Conservation (phyloP, 2,113 vertebrate species). For the Anarhynchus alexandrinus region DNA sequence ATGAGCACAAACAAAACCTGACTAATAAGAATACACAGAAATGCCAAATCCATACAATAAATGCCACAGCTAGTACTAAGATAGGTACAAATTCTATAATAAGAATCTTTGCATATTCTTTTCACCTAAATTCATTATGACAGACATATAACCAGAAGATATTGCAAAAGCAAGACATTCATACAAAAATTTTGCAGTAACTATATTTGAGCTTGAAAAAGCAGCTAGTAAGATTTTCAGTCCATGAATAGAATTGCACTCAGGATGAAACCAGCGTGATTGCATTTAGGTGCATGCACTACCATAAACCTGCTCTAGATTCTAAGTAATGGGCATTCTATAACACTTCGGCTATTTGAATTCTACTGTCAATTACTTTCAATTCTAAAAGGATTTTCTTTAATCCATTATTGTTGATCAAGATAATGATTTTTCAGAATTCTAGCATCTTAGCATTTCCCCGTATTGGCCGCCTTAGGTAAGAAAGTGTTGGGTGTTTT, state of each 20-base stretch:
- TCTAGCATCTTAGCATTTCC: neutral
- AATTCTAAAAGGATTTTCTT: conserved; percentile 31
- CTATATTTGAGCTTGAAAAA: neutral
- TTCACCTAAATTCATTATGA: neutral
- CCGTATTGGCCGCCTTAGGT: neutral
- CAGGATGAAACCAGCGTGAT: neutral
- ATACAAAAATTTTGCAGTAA: neutral
- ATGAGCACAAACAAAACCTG: neutral
- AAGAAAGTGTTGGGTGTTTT: neutral
- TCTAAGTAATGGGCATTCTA: neutral
- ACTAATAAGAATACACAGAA: neutral
- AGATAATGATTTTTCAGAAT: neutral
- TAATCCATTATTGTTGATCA: neutral
- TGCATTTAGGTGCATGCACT: neutral
- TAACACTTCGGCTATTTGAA: neutral
- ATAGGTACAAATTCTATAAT: neutral
- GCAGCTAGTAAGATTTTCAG: neutral
- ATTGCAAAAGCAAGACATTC: neutral
- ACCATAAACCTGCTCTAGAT: neutral
- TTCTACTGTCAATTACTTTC: conserved; percentile 27
- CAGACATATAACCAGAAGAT: neutral
- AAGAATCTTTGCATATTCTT: neutral
- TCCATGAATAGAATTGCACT: neutral
- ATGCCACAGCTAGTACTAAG: neutral
- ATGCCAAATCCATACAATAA: neutral